These are phyloP conservation scores for Crypturellus undulatus DNA, from an alignment of 2,113 vertebrate species.

Conservation along the genomic window DNA sequence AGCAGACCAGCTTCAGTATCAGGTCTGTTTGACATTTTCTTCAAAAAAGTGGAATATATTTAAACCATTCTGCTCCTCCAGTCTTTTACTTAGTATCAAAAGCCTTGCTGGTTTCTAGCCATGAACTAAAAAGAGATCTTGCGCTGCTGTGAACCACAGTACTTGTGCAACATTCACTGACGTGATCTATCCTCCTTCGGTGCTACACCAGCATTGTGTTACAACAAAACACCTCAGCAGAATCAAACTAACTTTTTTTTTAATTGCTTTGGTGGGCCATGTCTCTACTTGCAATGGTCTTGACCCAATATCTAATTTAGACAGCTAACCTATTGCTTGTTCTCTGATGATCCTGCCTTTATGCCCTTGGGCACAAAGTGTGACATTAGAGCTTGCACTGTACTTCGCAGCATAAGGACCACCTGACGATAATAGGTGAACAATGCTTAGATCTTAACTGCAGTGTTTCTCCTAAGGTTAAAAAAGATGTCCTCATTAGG, in stretches of 20 bases:
- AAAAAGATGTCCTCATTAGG: neutral
- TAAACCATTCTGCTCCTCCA: neutral
- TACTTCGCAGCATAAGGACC: neutral
- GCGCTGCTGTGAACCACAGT: rapidly evolving
- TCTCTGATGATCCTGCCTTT: neutral
- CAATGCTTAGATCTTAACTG: neutral
- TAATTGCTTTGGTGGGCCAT: neutral
- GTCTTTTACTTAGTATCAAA: neutral
- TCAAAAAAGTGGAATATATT: neutral
- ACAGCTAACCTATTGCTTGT: neutral
- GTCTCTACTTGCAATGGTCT: neutral
- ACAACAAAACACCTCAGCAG: neutral
- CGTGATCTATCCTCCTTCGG: neutral
- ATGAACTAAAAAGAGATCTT: neutral
- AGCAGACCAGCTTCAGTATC: neutral
- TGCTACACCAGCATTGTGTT: neutral
- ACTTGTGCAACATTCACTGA: neutral
- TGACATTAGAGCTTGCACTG: neutral
- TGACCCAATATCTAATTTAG: neutral
- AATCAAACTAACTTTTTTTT: too few relatives aligned
- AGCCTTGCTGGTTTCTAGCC: neutral
- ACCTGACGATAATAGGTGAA: neutral
- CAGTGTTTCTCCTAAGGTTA: neutral
- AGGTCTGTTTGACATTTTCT: neutral
- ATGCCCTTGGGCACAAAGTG: neutral